These are phyloP conservation scores for Pyxicephalus adspersus DNA, from an alignment of 2,113 vertebrate genomes.

Conservation along the genomic window DNA sequence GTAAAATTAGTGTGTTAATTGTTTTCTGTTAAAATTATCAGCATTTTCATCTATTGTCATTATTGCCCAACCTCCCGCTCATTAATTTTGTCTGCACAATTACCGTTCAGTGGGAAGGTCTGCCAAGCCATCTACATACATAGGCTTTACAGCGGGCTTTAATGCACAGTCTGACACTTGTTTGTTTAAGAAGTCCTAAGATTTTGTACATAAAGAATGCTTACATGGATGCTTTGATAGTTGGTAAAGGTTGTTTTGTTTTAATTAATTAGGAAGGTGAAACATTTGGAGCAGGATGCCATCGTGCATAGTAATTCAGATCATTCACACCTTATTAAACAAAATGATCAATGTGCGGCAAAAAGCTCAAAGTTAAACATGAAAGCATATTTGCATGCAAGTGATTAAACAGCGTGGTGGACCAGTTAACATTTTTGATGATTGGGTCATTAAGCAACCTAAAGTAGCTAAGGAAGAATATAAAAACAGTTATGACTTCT, in stretches of 20 bases:
- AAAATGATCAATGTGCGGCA: conserved; percentile 46
- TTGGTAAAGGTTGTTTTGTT: conserved; percentile 2
- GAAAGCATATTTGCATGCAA: conserved; percentile 45
- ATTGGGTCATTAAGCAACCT: conserved; percentile 37
- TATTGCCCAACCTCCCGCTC: not conserved
- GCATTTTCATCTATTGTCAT: not conserved
- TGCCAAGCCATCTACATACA: not conserved
- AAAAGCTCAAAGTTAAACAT: conserved; percentile 40
- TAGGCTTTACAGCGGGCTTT: not conserved
- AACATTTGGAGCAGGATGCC: not conserved
- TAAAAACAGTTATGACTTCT: not conserved
- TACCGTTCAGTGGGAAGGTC: not conserved
- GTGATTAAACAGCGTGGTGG: conserved; percentile 17
- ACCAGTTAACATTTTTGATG: conserved; percentile 32
- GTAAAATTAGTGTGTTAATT: not conserved
- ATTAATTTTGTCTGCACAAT: not conserved
- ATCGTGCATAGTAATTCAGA: conserved; percentile 44
- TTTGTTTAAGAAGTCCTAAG: conserved; percentile 4
- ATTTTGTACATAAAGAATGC: conserved; percentile 8
- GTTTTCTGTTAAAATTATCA: not conserved
- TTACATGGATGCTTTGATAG: conserved; percentile 20
- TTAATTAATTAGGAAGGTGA: conserved; percentile 28
- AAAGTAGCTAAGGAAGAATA: conserved; percentile 1
- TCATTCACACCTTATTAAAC: conserved; percentile 52
- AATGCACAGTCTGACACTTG: not conserved